phyloP scores from a whole-genome alignment of 2,797 vertebrate species.

The Cossypha niveicapilla region DNA sequence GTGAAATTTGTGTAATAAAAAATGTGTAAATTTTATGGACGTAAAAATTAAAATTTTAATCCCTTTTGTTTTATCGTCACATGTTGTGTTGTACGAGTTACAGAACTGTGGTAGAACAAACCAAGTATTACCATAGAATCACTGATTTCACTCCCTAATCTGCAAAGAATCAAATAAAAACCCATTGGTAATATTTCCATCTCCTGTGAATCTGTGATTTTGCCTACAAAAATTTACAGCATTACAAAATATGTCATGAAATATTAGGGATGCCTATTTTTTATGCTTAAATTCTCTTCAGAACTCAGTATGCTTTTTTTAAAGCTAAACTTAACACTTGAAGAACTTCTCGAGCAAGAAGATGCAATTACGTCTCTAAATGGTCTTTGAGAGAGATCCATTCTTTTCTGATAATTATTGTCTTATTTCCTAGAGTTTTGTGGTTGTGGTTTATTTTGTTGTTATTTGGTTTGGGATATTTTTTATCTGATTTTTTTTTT shows the following conservation, averaged over 20 bases:
- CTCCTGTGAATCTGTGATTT: background rate
- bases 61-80: background rate
- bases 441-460: background rate
- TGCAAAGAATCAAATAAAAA: background rate
- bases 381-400: background rate
- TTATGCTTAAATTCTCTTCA: background rate
- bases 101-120: background rate
- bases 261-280: background rate
- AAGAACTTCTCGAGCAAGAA: background rate
- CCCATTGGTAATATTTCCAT: background rate
- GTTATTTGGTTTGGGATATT: background rate
- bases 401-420: background rate
- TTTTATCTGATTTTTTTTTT: background rate
- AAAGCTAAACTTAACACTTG: background rate
- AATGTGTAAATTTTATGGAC: background rate
- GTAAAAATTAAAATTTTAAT: background rate
- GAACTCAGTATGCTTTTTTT: background rate
- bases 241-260: background rate
- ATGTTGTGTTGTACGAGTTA: background rate
- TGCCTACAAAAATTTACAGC: background rate
- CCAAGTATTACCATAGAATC: background rate
- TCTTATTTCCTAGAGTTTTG: background rate
- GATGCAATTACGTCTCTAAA: background rate
- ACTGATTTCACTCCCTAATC: background rate
- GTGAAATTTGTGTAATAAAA: background rate